These are phyloP conservation scores for Brachionus asplanchnoidis DNA, from an alignment of 1,140 invertebrate species.

Conservation along the genomic window DNA sequence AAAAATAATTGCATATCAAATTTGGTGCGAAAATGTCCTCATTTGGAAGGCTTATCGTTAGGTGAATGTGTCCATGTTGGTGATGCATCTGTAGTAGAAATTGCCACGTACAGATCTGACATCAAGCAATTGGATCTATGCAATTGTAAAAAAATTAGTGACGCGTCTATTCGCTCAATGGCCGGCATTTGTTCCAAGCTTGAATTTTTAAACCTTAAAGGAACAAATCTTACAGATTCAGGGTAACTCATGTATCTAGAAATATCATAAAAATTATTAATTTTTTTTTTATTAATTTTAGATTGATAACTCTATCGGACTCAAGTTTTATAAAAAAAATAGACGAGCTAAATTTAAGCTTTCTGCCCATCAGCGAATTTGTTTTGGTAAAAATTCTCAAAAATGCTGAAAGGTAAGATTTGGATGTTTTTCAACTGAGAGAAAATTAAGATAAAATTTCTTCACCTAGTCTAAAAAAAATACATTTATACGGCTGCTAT, in stretches of 20 bases:
- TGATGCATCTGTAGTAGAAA: slow-evolving; percentile 18
- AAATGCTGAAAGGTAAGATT: background rate
- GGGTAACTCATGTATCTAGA: background rate
- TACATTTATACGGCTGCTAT: slow-evolving; percentile 26
- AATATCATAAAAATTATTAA: background rate
- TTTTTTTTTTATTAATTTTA: background rate
- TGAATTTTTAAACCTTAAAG: slow-evolving; percentile 27
- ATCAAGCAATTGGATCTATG: slow-evolving; percentile 7
- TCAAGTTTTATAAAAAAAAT: slow-evolving; percentile 14
- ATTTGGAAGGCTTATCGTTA: slow-evolving; percentile 25
- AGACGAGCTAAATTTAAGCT: slow-evolving; percentile 28
- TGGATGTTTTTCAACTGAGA: no score
- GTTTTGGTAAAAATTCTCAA: slow-evolving; percentile 4
- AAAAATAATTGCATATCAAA: slow-evolving; percentile 34
- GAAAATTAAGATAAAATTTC: no score
- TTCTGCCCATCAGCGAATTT: background rate
- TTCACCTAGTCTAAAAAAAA: background rate
- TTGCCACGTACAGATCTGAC: slow-evolving; percentile 12
- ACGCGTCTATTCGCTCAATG: slow-evolving; percentile 6
- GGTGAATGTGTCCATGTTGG: slow-evolving; percentile 35
- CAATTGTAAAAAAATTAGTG: slow-evolving; percentile 36
- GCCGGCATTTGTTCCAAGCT: background rate
- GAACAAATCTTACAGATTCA: background rate
- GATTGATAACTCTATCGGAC: background rate
- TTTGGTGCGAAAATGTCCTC: slow-evolving; percentile 18